Conservation (phyloP, 1,140 invertebrate genomes). For the Tenebrio molitor region DNA sequence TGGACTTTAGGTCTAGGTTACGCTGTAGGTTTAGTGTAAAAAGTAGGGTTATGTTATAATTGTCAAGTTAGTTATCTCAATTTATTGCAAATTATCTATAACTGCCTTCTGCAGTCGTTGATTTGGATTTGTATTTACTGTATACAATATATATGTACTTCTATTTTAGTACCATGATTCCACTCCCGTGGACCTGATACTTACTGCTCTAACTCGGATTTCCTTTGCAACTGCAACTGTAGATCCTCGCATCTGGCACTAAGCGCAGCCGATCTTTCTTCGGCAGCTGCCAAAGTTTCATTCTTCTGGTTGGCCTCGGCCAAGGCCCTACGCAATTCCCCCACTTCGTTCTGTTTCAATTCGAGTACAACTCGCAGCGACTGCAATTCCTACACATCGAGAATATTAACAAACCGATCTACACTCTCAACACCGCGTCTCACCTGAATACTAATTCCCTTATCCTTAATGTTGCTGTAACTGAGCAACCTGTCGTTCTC, state of each 20-base stretch:
- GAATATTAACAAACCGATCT: too few species aligned
- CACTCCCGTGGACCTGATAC: constrained; percentile 50
- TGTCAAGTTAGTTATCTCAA: too few species aligned
- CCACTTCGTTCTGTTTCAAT: constrained; percentile 80
- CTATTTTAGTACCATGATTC: too few species aligned
- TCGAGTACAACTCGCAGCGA: constrained; percentile 83
- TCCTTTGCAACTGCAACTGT: constrained; percentile 75
- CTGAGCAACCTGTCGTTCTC: constrained; percentile 60
- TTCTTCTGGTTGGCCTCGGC: constrained; percentile 72
- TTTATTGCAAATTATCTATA: too few species aligned
- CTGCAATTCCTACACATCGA: constrained; percentile 79
- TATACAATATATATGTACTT: too few species aligned
- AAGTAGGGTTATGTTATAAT: too few species aligned
- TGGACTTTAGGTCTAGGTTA: too few species aligned
- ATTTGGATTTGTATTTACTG: too few species aligned
- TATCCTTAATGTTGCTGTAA: constrained; percentile 59
- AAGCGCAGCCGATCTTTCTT: constrained; percentile 70
- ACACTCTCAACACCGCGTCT: neutral
- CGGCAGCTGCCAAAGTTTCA: constrained; percentile 68
- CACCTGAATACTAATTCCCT: constrained; percentile 60
- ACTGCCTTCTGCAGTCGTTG: too few species aligned
- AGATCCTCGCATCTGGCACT: constrained; percentile 79
- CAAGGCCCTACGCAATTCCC: constrained; percentile 76
- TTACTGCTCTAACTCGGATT: constrained; percentile 71
- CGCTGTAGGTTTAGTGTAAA: too few species aligned